phyloP scores from a whole-genome alignment of 2,113 vertebrate genomes.

The Spheniscus mendiculus region DNA sequence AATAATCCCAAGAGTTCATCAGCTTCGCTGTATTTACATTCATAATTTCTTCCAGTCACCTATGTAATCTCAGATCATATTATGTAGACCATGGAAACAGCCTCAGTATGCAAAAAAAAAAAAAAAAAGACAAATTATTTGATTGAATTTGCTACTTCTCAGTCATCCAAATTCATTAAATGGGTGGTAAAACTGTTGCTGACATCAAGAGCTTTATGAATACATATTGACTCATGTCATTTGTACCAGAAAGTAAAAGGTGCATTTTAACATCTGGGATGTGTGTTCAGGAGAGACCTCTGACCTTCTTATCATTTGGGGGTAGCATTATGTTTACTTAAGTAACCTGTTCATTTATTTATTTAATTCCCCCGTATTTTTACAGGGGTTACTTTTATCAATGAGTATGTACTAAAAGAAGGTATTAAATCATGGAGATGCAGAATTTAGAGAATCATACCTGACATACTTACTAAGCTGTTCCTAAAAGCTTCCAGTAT shows the following conservation, averaged over 20 bases:
- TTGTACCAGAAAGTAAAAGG: neutral
- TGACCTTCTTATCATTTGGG: neutral
- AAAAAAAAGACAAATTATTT: neutral
- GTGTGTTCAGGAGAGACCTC: neutral
- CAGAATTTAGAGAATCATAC: neutral
- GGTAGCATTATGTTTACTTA: neutral
- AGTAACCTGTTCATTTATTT: neutral
- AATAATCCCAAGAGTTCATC: neutral
- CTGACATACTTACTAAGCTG: neutral
- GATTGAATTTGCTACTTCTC: neutral
- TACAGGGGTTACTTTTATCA: neutral
- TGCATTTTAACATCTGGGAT: neutral
- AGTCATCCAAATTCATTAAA: neutral
- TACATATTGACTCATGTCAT: neutral
- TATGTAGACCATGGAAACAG: neutral
- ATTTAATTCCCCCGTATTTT: neutral
- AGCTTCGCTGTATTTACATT: neutral
- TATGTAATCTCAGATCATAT: neutral
- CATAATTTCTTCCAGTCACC: neutral
- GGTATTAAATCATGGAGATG: neutral
- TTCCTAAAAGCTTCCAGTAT: neutral
- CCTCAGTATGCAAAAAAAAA: neutral
- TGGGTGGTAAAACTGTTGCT: neutral
- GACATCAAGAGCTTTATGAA: neutral
- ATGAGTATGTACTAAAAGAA: neutral